Evolutionary conservation across 2,888 invertebrate species (phyloP).

Genomic region (Xylocampa areola): DNA sequence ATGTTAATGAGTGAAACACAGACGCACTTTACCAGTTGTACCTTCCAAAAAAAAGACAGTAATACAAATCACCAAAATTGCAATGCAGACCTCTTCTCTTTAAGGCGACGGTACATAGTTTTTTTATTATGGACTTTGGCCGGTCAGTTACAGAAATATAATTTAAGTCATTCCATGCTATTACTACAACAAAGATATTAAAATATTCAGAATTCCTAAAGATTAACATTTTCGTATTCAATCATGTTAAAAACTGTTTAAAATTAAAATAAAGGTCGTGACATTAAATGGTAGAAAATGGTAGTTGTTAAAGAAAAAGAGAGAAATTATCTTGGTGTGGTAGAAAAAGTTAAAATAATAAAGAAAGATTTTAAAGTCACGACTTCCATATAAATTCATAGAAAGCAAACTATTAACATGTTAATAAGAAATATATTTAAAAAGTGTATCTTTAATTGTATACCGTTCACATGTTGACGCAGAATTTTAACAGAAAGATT

Average conservation of each 20-base stretch:
- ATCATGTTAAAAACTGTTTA: conserved; percentile 30
- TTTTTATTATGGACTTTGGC: conserved; percentile 13
- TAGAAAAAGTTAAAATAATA: conserved; percentile 4
- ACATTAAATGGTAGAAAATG: conserved; percentile 35
- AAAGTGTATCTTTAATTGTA: conserved; percentile 42
- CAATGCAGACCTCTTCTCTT: too few relatives aligned
- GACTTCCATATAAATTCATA: conserved; percentile 28
- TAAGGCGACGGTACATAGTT: too few relatives aligned
- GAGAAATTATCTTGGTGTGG: conserved; percentile 1
- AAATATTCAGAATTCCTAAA: conserved; percentile 30
- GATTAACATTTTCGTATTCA: conserved; percentile 20
- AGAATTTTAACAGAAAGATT: not conserved
- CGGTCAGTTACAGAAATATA: conserved; percentile 22
- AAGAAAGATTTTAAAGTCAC: conserved; percentile 40
- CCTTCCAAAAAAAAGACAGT: too few relatives aligned
- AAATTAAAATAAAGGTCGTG: conserved; percentile 21
- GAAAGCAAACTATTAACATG: conserved; percentile 44
- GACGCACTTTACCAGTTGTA: too few relatives aligned
- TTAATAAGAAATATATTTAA: conserved; percentile 46
- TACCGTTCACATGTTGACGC: conserved; percentile 29
- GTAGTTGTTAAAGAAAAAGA: conserved; percentile 9
- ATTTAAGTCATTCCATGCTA: conserved; percentile 49
- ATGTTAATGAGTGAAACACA: too few relatives aligned
- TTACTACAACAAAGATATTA: conserved; percentile 37
- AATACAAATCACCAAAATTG: too few relatives aligned